Evolutionary conservation across 1,140 invertebrate species (phyloP), one percentile per base, ranked within the genome.

Genomic region (Neomicropteryx cornuta): DNA sequence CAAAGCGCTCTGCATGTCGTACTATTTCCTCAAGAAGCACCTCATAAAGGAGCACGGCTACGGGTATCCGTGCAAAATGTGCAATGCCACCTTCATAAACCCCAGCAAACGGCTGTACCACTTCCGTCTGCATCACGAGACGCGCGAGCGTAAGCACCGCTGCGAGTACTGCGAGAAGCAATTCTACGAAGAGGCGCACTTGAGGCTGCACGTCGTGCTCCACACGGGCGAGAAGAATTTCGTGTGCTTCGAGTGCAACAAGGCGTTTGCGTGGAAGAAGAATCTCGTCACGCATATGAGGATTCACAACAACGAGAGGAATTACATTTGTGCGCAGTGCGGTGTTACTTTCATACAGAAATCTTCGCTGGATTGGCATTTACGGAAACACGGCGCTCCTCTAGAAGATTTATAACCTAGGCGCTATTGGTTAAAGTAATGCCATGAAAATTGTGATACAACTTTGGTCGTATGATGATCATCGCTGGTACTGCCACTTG

Each of bases 291-390:
- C 32, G 2, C 63, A 66, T 34, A 44, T 62, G 48, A 49, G 50
- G 18, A 51, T 55, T 27, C 75, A 78, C 40, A 69, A 67, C 0
- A 62, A 70, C 0, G 70, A 75, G 42, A 57, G 67, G 29, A 71
- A 70, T 1, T 75, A 63, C 44, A 51, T 64, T 18, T 77, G 75
- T 49, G 56, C 70, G 44, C 43, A 70, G n/a, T 77, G 75, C 47
- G 66, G 65, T 1, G 65, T 67, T 38, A 47, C 57, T 5, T 74
- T 75, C 46, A 60, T 63, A 24, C 69, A 71, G 24, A 4, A n/a
- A 5, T 38, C 17, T 14, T 13, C 11, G 6, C 28, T 43, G n/a
- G 32, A 33, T 8, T 31, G 23, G 14, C 38, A 43, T 16, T 31
- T 41, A 14, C 16, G 16, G 3, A 41, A 11, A 5, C 29, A 33